A percentile compares a stretch with the other conserved stretches of the same genome.
phyloP scores from a whole-genome alignment of 1,140 invertebrate genomes.

The Nomia melanderi region DNA sequence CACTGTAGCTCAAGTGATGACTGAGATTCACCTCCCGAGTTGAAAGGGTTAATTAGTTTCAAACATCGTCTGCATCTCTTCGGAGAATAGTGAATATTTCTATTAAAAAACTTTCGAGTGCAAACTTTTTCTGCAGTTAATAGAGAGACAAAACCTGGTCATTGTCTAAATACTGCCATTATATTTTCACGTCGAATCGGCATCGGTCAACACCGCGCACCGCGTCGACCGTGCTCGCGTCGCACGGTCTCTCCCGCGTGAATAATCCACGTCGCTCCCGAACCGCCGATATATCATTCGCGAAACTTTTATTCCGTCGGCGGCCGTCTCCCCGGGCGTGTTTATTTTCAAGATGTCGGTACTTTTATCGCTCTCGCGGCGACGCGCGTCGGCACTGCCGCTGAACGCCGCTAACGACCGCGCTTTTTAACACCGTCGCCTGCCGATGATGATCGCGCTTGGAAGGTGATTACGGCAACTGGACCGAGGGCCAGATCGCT shows the following conservation, averaged over 20 bases:
- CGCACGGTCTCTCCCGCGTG: slow-evolving; percentile 22
- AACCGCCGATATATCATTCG: slow-evolving; percentile 33
- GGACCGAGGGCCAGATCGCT: too few species aligned
- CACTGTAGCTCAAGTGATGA: too few species aligned
- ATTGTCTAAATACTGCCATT: slow-evolving; percentile 70
- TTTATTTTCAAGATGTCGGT: slow-evolving; percentile 14
- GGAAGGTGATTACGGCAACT: too few species aligned
- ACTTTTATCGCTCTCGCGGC: slow-evolving; percentile 2
- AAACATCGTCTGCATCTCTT: too few species aligned
- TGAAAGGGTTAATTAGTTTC: too few species aligned
- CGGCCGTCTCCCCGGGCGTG: neutral
- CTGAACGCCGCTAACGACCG: neutral
- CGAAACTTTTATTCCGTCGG: slow-evolving; percentile 21
- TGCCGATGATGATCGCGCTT: too few species aligned
- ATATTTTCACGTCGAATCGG: slow-evolving; percentile 69
- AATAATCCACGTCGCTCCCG: slow-evolving; percentile 30
- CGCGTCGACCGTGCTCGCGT: slow-evolving; percentile 10
- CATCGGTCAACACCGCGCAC: slow-evolving; percentile 2
- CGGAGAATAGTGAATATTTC: too few species aligned
- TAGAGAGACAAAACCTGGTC: slow-evolving; percentile 66
- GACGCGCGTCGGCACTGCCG: too few species aligned
- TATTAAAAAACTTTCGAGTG: too few species aligned
- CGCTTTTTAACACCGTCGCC: too few species aligned
- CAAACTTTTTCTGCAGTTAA: too few species aligned
- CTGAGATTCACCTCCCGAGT: too few species aligned